A percentile compares a stretch with the other conserved stretches of the same genome.
Evolutionary conservation across 1,140 invertebrate species (phyloP).

Genomic region (Solenopsis invicta): DNA sequence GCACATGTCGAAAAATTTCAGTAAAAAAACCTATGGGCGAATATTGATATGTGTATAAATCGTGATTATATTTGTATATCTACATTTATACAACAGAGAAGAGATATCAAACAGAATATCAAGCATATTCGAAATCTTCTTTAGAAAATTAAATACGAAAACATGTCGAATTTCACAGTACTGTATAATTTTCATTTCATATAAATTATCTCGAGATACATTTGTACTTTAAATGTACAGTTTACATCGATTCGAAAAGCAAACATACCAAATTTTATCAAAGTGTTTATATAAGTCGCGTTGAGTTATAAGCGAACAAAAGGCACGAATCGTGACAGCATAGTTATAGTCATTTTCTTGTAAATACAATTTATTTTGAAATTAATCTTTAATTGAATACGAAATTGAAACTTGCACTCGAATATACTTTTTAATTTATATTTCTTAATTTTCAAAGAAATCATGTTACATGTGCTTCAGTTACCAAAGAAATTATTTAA

Average conservation of each 20-base stretch:
- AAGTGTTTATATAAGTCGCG: neutral
- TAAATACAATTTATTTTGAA: neutral
- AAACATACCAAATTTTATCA: neutral
- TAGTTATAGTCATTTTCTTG: neutral
- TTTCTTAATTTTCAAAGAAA: neutral
- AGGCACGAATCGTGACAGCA: neutral
- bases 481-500: neutral
- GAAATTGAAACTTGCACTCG: neutral
- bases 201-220: slow-evolving; percentile 8
- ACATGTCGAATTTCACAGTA: neutral
- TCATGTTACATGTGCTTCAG: neutral
- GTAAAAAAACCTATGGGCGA: neutral
- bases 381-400: slow-evolving; percentile 25
- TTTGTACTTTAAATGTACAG: neutral
- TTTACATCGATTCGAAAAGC: slow-evolving; percentile 9
- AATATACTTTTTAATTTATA: neutral
- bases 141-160: neutral
- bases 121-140: neutral
- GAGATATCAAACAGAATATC: neutral
- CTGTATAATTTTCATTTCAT: neutral
- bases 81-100: neutral
- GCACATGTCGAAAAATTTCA: neutral
- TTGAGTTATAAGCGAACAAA: neutral
- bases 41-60: neutral
- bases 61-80: neutral